Base-by-base conservation (phyloP, 2,888 invertebrate genomes). In the Zeuzera pyrina region DNA sequence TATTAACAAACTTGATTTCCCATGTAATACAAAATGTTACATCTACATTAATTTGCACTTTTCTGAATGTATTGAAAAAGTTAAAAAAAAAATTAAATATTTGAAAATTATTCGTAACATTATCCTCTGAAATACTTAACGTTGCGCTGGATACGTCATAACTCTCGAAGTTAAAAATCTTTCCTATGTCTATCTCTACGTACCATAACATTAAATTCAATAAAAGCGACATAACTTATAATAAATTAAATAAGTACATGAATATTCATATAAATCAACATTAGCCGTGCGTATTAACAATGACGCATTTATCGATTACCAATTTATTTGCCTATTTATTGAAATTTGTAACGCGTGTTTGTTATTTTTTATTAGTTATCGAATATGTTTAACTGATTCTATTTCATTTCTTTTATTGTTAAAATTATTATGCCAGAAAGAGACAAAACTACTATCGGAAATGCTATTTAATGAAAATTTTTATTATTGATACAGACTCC, bases 251-350 rank as follows among this genome's bases (percentile, higher is more conserved):
- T 64, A 65, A 67, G 62, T 55, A 62, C 66, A 74, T 79, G 79
- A 79, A 83, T 83, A 83, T 83, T 81, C 81, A 83, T 79, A 79
- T 81, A 81, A 81, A 78, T 83, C 81, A 79, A 68, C 56, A 71
- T 72, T 66, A 67, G 53, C 56, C 57, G n/a, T n/a, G n/a, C 13
- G 12, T 12, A 58, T 46, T 63, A 70, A 79, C 77, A 77, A 10
- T 72, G 38, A 54, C 51, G 47, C 66, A 66, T 77, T 70, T 79
- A 81, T 78, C 66, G 76, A 56, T 60, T 63, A 58, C 63, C 77
- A 73, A 81, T 79, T 77, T 79, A 81, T 76, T 77, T 73, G 73
- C 69, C 71, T 76, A 76, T 79, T 79, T 78, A 77, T 76, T 73
- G 67, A 73, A 81, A 81, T 81, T 79, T 74, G 79, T 76, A 68